Evolutionary conservation across 2,888 invertebrate species (phyloP).

Genomic region (Phyto melanocephala): DNA sequence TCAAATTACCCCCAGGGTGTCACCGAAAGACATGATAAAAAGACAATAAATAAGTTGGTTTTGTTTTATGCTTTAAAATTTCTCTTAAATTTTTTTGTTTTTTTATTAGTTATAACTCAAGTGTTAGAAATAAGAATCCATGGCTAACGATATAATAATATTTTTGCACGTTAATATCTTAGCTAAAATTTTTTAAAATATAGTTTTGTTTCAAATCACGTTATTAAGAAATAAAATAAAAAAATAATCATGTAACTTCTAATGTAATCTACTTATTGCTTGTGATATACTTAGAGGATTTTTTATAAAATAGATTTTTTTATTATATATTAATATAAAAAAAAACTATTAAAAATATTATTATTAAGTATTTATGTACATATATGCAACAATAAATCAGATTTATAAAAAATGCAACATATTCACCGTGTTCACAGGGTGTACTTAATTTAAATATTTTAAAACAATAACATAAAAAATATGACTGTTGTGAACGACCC

Average conservation of each 20-base stretch:
- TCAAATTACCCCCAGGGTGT: slow-evolving; percentile 36
- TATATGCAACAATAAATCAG: no score
- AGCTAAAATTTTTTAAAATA: background rate
- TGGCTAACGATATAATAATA: background rate
- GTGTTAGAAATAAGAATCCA: no score
- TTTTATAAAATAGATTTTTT: background rate
- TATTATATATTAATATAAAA: no score
- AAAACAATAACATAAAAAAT: no score
- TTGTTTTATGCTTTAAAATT: no score
- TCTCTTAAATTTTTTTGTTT: background rate
- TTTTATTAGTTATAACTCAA: no score
- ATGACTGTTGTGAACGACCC: no score
- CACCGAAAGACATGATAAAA: slow-evolving; percentile 20
- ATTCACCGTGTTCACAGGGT: no score
- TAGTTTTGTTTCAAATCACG: background rate
- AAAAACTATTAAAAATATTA: no score
- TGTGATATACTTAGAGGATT: slow-evolving; percentile 15
- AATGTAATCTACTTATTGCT: slow-evolving; percentile 7
- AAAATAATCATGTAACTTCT: background rate
- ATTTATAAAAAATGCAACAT: no score
- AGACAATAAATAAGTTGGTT: slow-evolving; percentile 23
- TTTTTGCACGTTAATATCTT: slow-evolving; percentile 13
- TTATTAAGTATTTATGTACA: no score
- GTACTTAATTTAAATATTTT: no score
- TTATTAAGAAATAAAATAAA: background rate